These are phyloP conservation scores for Leptarthrus brevirostris DNA, from an alignment of 2,888 invertebrate genomes.

Conservation along the genomic window DNA sequence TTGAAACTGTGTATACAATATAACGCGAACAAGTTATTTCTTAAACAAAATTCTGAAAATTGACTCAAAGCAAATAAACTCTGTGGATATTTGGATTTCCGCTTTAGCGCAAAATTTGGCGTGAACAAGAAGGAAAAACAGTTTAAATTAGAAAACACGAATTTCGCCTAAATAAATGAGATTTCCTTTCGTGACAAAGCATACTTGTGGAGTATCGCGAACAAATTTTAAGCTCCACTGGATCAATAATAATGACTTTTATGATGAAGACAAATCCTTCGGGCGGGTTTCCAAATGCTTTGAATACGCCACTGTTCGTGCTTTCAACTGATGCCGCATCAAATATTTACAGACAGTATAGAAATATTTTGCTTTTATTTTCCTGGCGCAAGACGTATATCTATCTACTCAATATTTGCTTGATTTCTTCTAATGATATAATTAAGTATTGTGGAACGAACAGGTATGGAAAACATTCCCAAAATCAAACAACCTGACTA, in stretches of 20 bases:
- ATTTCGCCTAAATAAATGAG: background rate
- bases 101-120: background rate
- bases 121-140: background rate
- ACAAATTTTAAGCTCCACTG: background rate
- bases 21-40: too few relatives aligned
- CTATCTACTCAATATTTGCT: background rate
- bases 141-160: background rate
- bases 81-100: too few relatives aligned
- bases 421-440: conserved; percentile 13
- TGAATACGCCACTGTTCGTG: background rate
- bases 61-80: too few relatives aligned
- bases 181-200: background rate
- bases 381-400: background rate
- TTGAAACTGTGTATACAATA: too few relatives aligned
- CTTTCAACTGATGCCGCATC: background rate
- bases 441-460: conserved; percentile 22
- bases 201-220: background rate
- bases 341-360: conserved; percentile 11
- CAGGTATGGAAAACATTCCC: background rate
- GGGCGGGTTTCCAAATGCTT: background rate
- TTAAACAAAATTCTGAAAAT: too few relatives aligned
- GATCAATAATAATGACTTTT: conserved; percentile 34
- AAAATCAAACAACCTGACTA: too few relatives aligned
- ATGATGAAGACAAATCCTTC: conserved; percentile 3
- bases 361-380: background rate